Evolutionary conservation across 2,797 vertebrate genomes (phyloP).

Genomic region (Petrocephalus schoutedeni): DNA sequence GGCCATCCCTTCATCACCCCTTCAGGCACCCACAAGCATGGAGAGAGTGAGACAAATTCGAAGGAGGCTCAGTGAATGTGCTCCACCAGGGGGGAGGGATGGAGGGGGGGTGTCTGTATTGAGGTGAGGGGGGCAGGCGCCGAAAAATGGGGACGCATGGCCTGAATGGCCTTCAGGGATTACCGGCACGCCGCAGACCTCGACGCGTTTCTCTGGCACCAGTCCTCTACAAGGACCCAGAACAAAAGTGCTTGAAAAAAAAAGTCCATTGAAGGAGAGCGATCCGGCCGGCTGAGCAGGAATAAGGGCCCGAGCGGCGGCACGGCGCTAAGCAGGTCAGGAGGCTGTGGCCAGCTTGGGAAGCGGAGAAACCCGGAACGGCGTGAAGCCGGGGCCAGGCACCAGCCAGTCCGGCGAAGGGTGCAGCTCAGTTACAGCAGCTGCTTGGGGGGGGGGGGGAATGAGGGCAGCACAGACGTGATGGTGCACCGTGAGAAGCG

Average conservation of each 20-base stretch:
- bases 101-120: not conserved
- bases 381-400: slow-evolving; percentile 36
- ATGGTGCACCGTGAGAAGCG: slow-evolving; percentile 44
- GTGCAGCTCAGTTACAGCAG: slow-evolving; percentile 48
- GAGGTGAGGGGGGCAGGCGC: not conserved
- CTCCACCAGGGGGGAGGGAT: not conserved
- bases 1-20: not conserved
- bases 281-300: not conserved
- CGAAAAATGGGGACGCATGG: slow-evolving; percentile 8
- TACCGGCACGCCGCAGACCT: slow-evolving; percentile 3
- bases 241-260: not conserved
- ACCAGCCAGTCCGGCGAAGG: slow-evolving; percentile 37
- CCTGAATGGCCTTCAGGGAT: slow-evolving; percentile 20
- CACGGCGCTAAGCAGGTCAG: slow-evolving; percentile 37
- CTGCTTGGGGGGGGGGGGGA: slow-evolving; percentile 27
- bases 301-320: slow-evolving; percentile 15
- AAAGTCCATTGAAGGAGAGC: not conserved
- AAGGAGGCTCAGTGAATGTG: not conserved
- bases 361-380: slow-evolving; percentile 34
- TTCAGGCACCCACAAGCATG: slow-evolving; percentile 13
- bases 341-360: slow-evolving; percentile 25
- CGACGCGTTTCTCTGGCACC: not conserved
- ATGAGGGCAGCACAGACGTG: not conserved
- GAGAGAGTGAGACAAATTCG: slow-evolving; percentile 24
- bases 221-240: not conserved